A percentile compares a stretch with the other conserved stretches of the same genome.
These are phyloP conservation scores for Camptogramma bilineatum DNA, from an alignment of 2,888 invertebrate genomes.

Conservation along the genomic window DNA sequence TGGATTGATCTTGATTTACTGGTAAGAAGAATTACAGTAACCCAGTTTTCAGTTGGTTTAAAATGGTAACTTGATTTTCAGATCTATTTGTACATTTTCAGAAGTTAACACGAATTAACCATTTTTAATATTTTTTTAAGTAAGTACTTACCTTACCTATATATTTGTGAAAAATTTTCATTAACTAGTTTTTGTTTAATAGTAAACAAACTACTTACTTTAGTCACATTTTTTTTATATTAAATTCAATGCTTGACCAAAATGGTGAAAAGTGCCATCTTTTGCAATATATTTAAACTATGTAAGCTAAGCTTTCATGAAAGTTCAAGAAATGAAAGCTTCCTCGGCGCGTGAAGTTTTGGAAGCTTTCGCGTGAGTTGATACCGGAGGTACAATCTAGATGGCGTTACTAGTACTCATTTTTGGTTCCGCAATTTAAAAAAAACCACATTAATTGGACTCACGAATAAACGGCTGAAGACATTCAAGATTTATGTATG, in stretches of 20 bases:
- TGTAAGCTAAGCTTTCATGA: conserved; percentile 17
- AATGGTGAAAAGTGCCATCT: conserved; percentile 22
- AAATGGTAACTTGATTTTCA: background rate
- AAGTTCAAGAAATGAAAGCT: conserved; percentile 12
- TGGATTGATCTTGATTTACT: conserved; percentile 42
- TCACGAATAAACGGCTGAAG: no score
- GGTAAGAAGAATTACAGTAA: conserved; percentile 8
- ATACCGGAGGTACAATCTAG: conserved; percentile 1
- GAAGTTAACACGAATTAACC: no score
- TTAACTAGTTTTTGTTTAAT: no score
- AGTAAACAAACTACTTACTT: no score
- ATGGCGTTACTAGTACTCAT: conserved; percentile 24
- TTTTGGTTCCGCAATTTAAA: no score
- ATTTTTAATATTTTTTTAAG: no score
- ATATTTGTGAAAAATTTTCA: no score
- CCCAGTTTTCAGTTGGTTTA: conserved; percentile 12
- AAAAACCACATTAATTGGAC: no score
- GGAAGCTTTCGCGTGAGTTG: conserved; percentile 13
- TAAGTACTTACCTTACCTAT: background rate
- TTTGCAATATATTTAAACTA: conserved; percentile 7
- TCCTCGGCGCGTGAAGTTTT: background rate
- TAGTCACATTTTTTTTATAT: no score
- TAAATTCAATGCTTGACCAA: background rate
- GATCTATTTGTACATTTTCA: background rate
- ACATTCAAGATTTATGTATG: no score